Conservation (phyloP, 2,113 vertebrate species). For the Syngnathus scovelli region DNA sequence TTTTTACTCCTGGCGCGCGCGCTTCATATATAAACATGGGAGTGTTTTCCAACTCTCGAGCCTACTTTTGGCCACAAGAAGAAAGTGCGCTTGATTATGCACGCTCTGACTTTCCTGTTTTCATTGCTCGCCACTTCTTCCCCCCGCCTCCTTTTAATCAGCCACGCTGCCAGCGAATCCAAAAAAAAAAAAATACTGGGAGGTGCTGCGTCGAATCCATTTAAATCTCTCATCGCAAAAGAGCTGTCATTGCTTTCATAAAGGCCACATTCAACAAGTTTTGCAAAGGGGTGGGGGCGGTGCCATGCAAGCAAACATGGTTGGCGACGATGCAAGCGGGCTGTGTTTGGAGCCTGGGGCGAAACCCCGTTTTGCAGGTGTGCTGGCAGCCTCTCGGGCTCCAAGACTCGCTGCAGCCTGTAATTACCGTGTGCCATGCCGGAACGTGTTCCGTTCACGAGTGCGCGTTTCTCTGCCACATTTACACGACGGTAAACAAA, state of each 20-base stretch:
- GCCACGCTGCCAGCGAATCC: constrained; percentile 21
- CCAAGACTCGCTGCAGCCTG: constrained; percentile 54
- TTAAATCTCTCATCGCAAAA: constrained; percentile 43
- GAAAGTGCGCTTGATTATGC: constrained; percentile 8
- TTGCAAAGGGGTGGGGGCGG: background rate
- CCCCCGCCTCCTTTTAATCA: constrained; percentile 10
- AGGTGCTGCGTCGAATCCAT: constrained; percentile 37
- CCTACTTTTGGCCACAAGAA: constrained; percentile 16
- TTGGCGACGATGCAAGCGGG: constrained; percentile 57
- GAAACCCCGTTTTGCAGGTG: constrained; percentile 59
- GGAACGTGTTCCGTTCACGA: constrained; percentile 63
- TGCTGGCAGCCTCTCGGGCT: constrained; percentile 65
- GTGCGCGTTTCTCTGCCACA: constrained; percentile 33
- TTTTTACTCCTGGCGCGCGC: constrained; percentile 32
- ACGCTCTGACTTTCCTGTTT: constrained; percentile 23
- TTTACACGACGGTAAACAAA: constrained; percentile 34
- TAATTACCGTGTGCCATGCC: constrained; percentile 71
- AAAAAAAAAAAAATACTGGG: constrained; percentile 31
- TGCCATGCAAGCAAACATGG: constrained; percentile 31
- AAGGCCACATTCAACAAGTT: constrained; percentile 45
- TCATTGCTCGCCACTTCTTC: constrained; percentile 26
- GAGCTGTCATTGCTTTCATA: constrained; percentile 46
- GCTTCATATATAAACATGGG: constrained; percentile 23
- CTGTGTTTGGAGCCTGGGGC: constrained; percentile 59
- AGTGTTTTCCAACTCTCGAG: constrained; percentile 7